Percentiles rank a stretch among this genome's conserved stretches.
phyloP scores from a whole-genome alignment of 2,797 vertebrate species.

The Melopsittacus undulatus region DNA sequence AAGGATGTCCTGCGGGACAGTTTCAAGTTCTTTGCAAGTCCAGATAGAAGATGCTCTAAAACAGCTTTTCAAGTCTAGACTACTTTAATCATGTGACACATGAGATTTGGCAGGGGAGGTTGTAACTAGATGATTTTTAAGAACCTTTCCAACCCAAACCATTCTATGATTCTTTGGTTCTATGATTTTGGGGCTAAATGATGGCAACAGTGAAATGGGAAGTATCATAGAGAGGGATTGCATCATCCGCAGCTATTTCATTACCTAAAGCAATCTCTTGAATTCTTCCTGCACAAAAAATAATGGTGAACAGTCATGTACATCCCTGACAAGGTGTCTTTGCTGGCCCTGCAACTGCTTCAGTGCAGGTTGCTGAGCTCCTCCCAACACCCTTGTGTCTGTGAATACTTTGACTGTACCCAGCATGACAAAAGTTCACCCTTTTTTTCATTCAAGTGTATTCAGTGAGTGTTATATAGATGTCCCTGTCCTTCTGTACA shows the following conservation, averaged over 20 bases:
- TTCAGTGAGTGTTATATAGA: background rate
- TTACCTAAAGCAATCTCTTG: background rate
- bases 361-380: background rate
- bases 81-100: background rate
- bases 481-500: background rate
- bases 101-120: background rate
- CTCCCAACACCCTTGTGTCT: background rate
- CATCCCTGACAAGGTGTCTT: background rate
- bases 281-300: background rate
- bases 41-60: background rate
- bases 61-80: background rate
- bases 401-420: background rate
- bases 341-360: background rate
- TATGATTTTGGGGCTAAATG: background rate
- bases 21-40: background rate
- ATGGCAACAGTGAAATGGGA: background rate
- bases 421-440: background rate
- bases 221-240: background rate
- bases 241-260: background rate
- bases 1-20: background rate
- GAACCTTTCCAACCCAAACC: background rate
- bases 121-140: background rate
- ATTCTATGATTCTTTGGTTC: background rate
- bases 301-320: rapidly evolving
- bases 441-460: background rate